phyloP scores from a whole-genome alignment of 2,797 vertebrate species.

The Sciurus vulgaris region DNA sequence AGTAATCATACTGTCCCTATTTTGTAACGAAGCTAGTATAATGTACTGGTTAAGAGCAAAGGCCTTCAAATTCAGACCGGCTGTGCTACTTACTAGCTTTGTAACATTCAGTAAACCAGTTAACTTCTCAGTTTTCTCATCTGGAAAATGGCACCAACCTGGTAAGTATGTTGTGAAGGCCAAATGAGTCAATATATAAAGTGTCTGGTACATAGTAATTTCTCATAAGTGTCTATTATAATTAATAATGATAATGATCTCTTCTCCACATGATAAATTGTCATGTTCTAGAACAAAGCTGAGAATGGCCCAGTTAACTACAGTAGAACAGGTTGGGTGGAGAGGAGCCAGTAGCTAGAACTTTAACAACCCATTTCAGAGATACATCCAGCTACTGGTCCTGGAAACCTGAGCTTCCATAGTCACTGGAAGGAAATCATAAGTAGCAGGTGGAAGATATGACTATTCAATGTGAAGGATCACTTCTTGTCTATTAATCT shows the following conservation, averaged over 20 bases:
- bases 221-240: constrained; percentile 44
- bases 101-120: not conserved
- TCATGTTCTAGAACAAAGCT: constrained; percentile 22
- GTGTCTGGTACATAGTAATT: not conserved
- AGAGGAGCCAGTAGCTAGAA: constrained; percentile 24
- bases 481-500: not conserved
- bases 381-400: not conserved
- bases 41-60: not conserved
- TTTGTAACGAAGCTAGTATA: not conserved
- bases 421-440: constrained; percentile 11
- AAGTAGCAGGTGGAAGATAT: not conserved
- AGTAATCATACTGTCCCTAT: not conserved
- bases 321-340: not conserved
- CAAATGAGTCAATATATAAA: not conserved
- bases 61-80: not conserved
- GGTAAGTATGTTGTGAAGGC: constrained; percentile 23
- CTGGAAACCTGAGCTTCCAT: not conserved
- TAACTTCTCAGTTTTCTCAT: constrained; percentile 2
- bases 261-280: not conserved
- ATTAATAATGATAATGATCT: constrained; percentile 33
- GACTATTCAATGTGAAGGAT: not conserved
- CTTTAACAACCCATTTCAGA: not conserved
- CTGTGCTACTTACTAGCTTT: not conserved
- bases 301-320: not conserved
- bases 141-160: constrained; percentile 10